Base-by-base conservation (phyloP, 2,888 invertebrate genomes). In the Agrochola litura region DNA sequence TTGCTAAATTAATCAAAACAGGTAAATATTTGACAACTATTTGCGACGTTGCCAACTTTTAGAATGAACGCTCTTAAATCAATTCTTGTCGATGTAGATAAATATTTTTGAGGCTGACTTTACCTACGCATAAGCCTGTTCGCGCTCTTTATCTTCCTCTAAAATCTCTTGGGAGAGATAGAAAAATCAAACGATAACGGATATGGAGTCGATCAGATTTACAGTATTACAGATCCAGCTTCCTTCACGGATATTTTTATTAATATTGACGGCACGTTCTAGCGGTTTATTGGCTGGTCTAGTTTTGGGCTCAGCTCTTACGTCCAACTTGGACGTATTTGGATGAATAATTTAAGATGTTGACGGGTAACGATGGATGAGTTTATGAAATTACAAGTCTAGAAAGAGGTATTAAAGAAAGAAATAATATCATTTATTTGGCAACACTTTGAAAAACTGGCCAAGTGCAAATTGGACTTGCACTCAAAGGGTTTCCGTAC, bases 131-230 rank as follows among this genome's bases (percentile, higher is more conserved):
- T 9, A 22, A 66, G 3, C 30, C 37, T 67, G 43, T 71, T 63
- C 56, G 10, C 14, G n/a, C 64, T 60, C 65, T 81, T 68, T 69
- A 73, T 69, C 49, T 66, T 49, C n/a, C 19, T 43, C 5, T 58
- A 1, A 6, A 60, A 52, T 74, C 85, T 80, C 85, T 30, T 6
- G 69, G 84, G 84, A 68, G 56, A 14, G 12, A 67, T 78, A 76
- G 68, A 73, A 83, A 85, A 63, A 73, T 80, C 72, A 79, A 69
- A 84, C 49, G 81, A 25, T 72, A 64, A 64, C 30, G 84, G 60
- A 84, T 81, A 84, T 8, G 37, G 49, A 79, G 46, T 79, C 30
- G 63, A 79, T 73, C 60, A 63, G 77, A 82, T 84, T 78, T 74
- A 81, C 30, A 69, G 37, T 76, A 63, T 82, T 63, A 79, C 41